Percentiles rank a stretch among this genome's conserved stretches.
Conservation (phyloP, 2,113 vertebrate genomes). For the Emydura subglobosa region DNA sequence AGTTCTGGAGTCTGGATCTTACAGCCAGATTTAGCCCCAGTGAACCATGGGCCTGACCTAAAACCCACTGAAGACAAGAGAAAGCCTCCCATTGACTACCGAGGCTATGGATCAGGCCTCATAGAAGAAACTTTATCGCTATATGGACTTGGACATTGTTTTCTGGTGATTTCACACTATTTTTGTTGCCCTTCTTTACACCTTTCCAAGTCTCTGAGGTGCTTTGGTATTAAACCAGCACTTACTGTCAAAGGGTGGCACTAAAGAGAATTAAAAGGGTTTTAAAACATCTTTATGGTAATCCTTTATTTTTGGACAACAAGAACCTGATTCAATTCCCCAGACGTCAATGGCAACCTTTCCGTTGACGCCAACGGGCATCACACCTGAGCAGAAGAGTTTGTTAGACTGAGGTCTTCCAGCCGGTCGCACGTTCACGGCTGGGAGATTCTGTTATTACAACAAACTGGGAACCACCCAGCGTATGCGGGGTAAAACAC, state of each 20-base stretch:
- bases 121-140: accelerated
- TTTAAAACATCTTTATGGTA: background rate
- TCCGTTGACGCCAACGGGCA: background rate
- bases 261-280: accelerated
- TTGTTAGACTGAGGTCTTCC: accelerated
- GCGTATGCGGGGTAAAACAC: background rate
- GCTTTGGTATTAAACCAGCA: accelerated
- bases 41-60: background rate
- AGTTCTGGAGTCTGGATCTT: background rate
- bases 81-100: background rate
- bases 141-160: accelerated
- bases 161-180: accelerated
- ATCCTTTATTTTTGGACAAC: background rate
- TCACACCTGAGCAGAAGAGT: background rate
- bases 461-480: background rate
- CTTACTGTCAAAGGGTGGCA: accelerated
- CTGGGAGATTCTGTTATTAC: no score
- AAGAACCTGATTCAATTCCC: accelerated
- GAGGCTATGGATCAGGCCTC: background rate
- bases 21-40: accelerated
- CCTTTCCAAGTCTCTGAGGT: background rate
- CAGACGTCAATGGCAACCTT: background rate
- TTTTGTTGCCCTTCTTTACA: background rate
- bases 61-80: background rate
- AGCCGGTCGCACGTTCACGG: background rate